Evolutionary conservation across 2,888 invertebrate genomes (phyloP), one percentile per base, ranked within the genome.

Genomic region (Eilema depressum): DNA sequence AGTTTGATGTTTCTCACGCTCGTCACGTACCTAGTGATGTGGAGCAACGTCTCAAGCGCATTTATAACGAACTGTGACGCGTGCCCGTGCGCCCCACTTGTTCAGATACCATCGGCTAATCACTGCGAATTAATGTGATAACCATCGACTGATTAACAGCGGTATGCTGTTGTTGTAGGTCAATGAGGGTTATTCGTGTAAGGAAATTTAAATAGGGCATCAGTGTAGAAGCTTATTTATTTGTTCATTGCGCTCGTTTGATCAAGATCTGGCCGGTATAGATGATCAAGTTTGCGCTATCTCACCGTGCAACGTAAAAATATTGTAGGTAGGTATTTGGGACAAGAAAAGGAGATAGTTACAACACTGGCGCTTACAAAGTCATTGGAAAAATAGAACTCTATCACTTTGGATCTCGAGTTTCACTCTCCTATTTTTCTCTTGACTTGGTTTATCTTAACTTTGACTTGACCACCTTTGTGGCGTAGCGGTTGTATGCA

Each of bases 11-110:
- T 84, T 84, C 81, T 82, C 84, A 86, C 82, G 85, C 82, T 80
- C 78, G 83, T 86, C 88, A 87, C 87, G 85, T 87, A 85, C 77
- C 64, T 74, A 75, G 71, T 76, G 77, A 86, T 84, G 83, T 88
- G 81, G 87, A 84, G 81, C 84, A 85, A 73, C 66, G 67, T 76
- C 77, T 73, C 79, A 41, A 71, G 75, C 78, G 80, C 78, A 76
- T 77, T 82, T 83, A 85, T 86, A 83, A 82, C 76, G 80, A 85
- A 85, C 80, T 83, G 82, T 85, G 88, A 89, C 88, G 89, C 86
- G 86, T 86, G 88, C 88, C 88, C 85, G 86, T 85, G 87, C 87
- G 86, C 81, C 81, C 86, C 81, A 86, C 84, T 87, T 88, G 76
- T 71, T 80, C 80, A 77, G 88, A 88, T 85, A 86, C 83, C 84